These are phyloP conservation scores for Mesaphorura yosii DNA, from an alignment of 1,140 invertebrate species.

Conservation along the genomic window DNA sequence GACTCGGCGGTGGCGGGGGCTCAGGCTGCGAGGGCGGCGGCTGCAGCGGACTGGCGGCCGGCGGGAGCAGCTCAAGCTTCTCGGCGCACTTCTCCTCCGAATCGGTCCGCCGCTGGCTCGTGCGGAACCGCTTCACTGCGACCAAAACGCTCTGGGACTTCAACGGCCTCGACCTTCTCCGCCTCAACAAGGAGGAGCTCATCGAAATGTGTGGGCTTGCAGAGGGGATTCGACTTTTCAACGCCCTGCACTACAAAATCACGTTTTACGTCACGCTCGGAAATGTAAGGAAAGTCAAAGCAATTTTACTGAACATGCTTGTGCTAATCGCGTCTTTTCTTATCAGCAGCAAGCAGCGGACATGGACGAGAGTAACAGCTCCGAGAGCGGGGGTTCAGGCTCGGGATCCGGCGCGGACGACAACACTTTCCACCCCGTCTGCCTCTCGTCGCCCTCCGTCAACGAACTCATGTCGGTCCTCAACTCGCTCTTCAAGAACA, in stretches of 20 bases:
- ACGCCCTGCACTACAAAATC: slow-evolving; percentile 59
- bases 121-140: slow-evolving; percentile 45
- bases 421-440: slow-evolving; percentile 25
- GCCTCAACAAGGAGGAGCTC: slow-evolving; percentile 74
- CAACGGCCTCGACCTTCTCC: slow-evolving; percentile 72
- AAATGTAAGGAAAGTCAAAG: slow-evolving; percentile 10
- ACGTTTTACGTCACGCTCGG: slow-evolving; percentile 22
- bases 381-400: too few relatives aligned
- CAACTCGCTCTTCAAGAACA: slow-evolving; percentile 18
- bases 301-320: slow-evolving; percentile 1
- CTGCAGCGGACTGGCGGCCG: background rate
- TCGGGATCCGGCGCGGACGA: too few relatives aligned
- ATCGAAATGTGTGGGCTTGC: slow-evolving; percentile 87
- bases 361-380: too few relatives aligned
- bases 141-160: slow-evolving; percentile 66
- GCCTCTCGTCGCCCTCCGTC: slow-evolving; percentile 28
- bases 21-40: background rate
- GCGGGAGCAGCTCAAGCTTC: slow-evolving; percentile 15
- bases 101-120: slow-evolving; percentile 29
- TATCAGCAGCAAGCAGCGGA: too few relatives aligned
- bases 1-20: too few relatives aligned
- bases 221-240: slow-evolving; percentile 80
- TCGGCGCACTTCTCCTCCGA: slow-evolving; percentile 30
- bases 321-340: slow-evolving; percentile 1
- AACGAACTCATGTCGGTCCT: slow-evolving; percentile 26